These are phyloP conservation scores for Coreius guichenoti DNA, from an alignment of 2,797 vertebrate species.

Conservation along the genomic window DNA sequence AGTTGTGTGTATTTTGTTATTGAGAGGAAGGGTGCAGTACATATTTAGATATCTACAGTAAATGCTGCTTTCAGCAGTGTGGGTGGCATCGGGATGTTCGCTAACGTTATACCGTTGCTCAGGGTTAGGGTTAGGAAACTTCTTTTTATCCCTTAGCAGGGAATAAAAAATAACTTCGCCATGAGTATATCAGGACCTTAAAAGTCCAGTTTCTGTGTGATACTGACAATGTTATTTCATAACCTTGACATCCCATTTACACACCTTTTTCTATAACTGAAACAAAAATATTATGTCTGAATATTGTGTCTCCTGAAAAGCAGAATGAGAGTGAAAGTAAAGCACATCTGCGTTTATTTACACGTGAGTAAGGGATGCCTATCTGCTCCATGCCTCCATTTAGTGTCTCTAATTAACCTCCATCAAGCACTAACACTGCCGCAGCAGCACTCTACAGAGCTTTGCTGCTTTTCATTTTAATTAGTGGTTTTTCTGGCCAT, in stretches of 20 bases:
- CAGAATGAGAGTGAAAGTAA: constrained; percentile 1
- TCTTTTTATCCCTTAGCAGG: too few species aligned
- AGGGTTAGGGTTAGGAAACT: too few species aligned
- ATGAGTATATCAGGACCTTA: too few species aligned
- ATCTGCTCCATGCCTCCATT: constrained; percentile 8
- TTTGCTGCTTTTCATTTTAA: constrained; percentile 57
- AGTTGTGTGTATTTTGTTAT: too few species aligned
- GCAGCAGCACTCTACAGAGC: constrained; percentile 19
- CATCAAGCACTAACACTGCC: constrained; percentile 21
- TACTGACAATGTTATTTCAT: neutral
- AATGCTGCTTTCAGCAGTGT: too few species aligned
- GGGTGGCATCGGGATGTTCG: too few species aligned
- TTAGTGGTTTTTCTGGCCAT: constrained; percentile 49
- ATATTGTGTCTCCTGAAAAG: neutral
- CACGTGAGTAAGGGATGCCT: constrained; percentile 24
- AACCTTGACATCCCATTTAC: neutral
- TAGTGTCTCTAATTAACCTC: constrained; percentile 49
- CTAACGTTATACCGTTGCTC: too few species aligned
- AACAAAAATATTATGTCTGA: neutral
- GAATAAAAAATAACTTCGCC: too few species aligned
- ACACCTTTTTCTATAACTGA: neutral
- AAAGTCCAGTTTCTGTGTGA: neutral
- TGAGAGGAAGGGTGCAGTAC: too few species aligned
- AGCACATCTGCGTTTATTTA: constrained; percentile 9
- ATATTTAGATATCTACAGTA: too few species aligned